phyloP scores from a whole-genome alignment of 2,888 invertebrate genomes.

The Chaetogeoica ovagalla region DNA sequence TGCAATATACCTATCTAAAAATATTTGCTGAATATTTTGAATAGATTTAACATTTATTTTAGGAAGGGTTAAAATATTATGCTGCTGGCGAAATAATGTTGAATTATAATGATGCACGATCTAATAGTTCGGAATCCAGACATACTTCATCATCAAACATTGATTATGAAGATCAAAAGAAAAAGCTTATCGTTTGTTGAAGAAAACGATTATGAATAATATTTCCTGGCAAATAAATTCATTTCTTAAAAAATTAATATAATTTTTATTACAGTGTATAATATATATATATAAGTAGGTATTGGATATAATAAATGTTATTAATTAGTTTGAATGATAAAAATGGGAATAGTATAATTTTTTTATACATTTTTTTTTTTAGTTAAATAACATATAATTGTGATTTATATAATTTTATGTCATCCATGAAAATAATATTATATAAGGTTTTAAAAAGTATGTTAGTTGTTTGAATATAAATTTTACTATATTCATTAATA shows the following conservation, averaged over 20 bases:
- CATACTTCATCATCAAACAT: neutral
- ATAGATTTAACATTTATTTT: neutral
- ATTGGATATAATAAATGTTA: no score
- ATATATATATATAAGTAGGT: no score
- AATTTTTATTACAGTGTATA: no score
- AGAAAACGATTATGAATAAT: neutral
- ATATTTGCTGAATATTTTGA: neutral
- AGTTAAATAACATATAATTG: constrained; percentile 17
- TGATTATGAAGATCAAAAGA: constrained; percentile 22
- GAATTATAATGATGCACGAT: constrained; percentile 22
- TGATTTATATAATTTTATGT: constrained; percentile 16
- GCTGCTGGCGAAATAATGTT: neutral
- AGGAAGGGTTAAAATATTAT: constrained; percentile 17
- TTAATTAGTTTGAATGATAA: no score
- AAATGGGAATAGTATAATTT: neutral
- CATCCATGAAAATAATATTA: neutral
- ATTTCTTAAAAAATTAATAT: no score
- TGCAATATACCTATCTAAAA: no score
- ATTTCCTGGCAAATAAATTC: no score
- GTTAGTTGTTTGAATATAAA: no score
- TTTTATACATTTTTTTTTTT: constrained; percentile 6
- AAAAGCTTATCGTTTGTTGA: constrained; percentile 40
- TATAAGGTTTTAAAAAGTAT: no score
- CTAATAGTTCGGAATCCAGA: neutral
- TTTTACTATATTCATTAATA: no score